Conservation (phyloP, 1,140 invertebrate genomes). For the Orchesella cincta region DNA sequence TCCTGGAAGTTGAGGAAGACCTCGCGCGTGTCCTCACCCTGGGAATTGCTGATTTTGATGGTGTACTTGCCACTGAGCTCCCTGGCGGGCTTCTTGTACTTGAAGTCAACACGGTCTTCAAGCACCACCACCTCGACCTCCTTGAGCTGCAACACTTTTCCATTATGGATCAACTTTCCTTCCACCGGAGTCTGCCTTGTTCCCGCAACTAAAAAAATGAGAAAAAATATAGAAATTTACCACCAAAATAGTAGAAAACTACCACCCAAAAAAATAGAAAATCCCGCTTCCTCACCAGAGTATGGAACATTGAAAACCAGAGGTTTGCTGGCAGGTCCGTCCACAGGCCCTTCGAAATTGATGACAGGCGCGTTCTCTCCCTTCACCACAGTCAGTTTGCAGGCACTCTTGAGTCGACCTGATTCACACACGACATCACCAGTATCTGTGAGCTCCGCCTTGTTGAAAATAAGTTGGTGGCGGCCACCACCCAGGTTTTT, state of each 20-base stretch:
- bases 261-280: neutral
- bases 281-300: constrained; percentile 68
- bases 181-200: constrained; percentile 81
- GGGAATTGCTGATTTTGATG: constrained; percentile 80
- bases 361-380: constrained; percentile 80
- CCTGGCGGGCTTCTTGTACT: constrained; percentile 83
- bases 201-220: constrained; percentile 70
- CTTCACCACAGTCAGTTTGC: constrained; percentile 79
- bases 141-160: constrained; percentile 79
- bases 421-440: constrained; percentile 85
- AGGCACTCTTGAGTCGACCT: constrained; percentile 74
- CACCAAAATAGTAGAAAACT: neutral
- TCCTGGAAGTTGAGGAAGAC: constrained; percentile 86
- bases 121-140: constrained; percentile 84
- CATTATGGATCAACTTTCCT: constrained; percentile 85
- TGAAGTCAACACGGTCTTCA: constrained; percentile 86
- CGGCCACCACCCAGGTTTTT: constrained; percentile 89
- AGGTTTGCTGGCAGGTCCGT: constrained; percentile 76
- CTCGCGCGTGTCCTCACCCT: constrained; percentile 82
- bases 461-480: constrained; percentile 85
- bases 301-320: constrained; percentile 87
- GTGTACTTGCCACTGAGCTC: constrained; percentile 80
- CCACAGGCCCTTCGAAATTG: constrained; percentile 76
- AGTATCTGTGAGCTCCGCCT: constrained; percentile 74
- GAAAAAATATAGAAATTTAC: constrained; percentile 18